A percentile compares a stretch with the other conserved stretches of the same genome.
Evolutionary conservation across 2,797 vertebrate species (phyloP).

Genomic region (Vireo griseus): DNA sequence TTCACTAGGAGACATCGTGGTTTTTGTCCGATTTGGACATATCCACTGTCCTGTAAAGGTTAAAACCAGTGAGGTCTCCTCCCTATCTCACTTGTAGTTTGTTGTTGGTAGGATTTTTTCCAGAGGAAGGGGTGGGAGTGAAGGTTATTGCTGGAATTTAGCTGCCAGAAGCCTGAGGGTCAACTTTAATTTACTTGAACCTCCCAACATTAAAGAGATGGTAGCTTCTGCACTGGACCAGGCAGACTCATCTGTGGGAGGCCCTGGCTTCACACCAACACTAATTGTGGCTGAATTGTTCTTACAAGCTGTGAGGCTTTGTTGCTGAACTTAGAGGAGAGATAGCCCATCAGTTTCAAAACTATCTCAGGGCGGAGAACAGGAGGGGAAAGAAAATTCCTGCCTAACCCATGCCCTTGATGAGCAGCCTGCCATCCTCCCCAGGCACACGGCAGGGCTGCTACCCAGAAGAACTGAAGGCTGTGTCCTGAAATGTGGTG

Average conservation of each 20-base stretch:
- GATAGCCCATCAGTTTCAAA: not conserved
- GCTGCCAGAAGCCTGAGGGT: conserved; percentile 47
- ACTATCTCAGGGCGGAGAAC: not conserved
- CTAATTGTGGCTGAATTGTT: conserved; percentile 25
- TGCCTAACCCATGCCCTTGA: not conserved
- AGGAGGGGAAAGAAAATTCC: not conserved
- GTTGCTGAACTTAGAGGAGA: conserved; percentile 22
- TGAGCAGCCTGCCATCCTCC: not conserved
- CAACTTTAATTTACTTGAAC: conserved; percentile 50
- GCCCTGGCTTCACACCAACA: conserved; percentile 38
- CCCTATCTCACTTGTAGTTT: conserved; percentile 66
- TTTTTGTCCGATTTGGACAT: conserved; percentile 73
- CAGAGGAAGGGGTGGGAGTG: conserved; percentile 5
- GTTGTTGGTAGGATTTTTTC: conserved; percentile 49
- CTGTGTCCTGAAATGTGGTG: not conserved
- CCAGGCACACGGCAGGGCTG: not conserved
- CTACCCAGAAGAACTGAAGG: not conserved
- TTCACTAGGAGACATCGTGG: conserved; percentile 60
- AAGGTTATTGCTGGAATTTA: conserved; percentile 57
- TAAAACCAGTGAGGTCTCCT: conserved; percentile 67
- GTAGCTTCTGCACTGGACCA: conserved; percentile 43
- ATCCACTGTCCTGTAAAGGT: conserved; percentile 74
- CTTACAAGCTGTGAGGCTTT: conserved; percentile 7
- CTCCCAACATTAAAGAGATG: conserved; percentile 44
- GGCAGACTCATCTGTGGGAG: conserved; percentile 31